phyloP scores from a whole-genome alignment of 2,888 invertebrate genomes.

The Malacosoma neustria region DNA sequence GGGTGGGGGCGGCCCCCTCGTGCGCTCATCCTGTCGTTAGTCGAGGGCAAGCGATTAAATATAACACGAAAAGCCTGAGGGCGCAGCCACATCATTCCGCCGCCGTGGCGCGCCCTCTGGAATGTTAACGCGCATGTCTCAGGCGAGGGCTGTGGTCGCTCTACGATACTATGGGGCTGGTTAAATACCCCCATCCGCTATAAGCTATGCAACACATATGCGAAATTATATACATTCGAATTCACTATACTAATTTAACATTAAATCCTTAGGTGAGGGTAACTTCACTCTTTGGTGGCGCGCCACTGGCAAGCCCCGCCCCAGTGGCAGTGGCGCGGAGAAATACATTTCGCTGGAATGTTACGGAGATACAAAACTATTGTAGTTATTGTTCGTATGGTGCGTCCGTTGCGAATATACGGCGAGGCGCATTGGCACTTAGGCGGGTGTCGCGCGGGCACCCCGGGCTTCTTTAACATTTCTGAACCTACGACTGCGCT shows the following conservation, averaged over 20 bases:
- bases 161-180: constrained; percentile 14
- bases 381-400: constrained; percentile 41
- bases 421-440: constrained; percentile 51
- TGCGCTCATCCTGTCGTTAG: constrained; percentile 8
- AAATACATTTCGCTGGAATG: constrained; percentile 44
- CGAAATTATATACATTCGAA: constrained; percentile 56
- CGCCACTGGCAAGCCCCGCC: constrained; percentile 51
- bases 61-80: constrained; percentile 49
- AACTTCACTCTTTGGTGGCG: constrained; percentile 73
- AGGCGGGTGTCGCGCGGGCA: constrained; percentile 31
- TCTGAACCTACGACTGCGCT: constrained; percentile 7
- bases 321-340: constrained; percentile 28
- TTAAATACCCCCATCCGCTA: constrained; percentile 22
- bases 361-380: constrained; percentile 42
- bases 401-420: constrained; percentile 31
- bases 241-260: constrained; percentile 31
- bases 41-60: constrained; percentile 35
- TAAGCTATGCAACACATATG: constrained; percentile 60
- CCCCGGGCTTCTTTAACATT: constrained; percentile 9
- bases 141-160: constrained; percentile 8
- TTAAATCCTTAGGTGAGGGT: constrained; percentile 65
- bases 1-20: constrained; percentile 4
- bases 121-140: constrained; percentile 38
- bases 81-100: too few species aligned
- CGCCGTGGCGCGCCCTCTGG: too few species aligned